Percentiles rank a stretch among this genome's conserved stretches.
phyloP scores from a whole-genome alignment of 2,113 vertebrate species.

The Otus sunia region DNA sequence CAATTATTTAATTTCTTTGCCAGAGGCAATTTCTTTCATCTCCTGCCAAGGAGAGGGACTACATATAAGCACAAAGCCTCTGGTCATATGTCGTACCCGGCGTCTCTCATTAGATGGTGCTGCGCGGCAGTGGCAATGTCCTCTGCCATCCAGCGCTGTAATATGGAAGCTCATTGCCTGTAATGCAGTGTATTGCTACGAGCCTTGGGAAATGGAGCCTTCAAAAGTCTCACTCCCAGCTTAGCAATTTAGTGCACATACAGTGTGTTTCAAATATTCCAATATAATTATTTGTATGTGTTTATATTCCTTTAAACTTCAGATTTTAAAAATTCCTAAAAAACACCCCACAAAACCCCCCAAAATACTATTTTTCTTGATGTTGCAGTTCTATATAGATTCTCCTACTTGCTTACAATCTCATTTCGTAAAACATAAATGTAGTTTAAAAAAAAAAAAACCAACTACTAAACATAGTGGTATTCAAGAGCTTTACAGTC shows the following conservation, averaged over 20 bases:
- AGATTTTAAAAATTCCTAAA: background rate
- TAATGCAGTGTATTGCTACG: fast-evolving
- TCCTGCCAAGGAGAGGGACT: background rate
- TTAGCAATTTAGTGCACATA: background rate
- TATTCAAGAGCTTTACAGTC: background rate
- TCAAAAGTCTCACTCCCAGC: background rate
- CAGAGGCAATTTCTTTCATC: slow-evolving; percentile 32
- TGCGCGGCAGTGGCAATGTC: background rate
- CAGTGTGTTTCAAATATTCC: background rate
- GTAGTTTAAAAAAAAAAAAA: background rate
- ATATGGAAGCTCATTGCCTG: background rate
- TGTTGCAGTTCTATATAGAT: background rate
- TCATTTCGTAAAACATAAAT: background rate
- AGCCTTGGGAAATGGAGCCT: background rate
- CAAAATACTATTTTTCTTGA: background rate
- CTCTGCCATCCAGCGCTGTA: background rate
- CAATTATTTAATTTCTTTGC: slow-evolving; percentile 40
- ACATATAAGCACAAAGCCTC: background rate
- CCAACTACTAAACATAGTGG: background rate
- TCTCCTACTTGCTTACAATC: background rate
- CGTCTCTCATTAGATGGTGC: slow-evolving; percentile 24
- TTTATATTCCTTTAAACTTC: background rate
- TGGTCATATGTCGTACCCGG: background rate
- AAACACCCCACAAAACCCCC: background rate
- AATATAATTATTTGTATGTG: background rate